Evolutionary conservation across 53 echinoderm and acorn worm species (phyloP).

Genomic region (Paracentrotus lividus): DNA sequence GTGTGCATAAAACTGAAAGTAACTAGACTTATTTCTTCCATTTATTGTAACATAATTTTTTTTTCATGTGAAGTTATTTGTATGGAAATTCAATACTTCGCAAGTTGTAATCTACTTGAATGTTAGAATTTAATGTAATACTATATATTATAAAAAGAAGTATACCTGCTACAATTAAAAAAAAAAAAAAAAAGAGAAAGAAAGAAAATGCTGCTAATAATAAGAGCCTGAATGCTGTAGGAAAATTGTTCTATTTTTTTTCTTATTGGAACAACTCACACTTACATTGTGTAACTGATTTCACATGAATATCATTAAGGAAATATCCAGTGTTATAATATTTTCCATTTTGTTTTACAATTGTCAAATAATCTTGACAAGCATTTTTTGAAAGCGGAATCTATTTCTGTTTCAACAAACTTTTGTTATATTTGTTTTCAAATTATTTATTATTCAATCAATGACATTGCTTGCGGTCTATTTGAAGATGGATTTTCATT

Average conservation of each 20-base stretch:
- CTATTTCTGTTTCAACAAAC: neutral
- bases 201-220: neutral
- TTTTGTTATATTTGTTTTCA: conserved; percentile 26
- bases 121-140: neutral
- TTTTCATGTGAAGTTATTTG: neutral
- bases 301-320: neutral
- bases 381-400: neutral
- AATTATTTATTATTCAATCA: conserved; percentile 21
- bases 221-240: neutral
- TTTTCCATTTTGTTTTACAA: too few species aligned
- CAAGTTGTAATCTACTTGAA: neutral
- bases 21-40: neutral
- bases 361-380: neutral
- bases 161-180: neutral
- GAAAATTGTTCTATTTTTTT: neutral
- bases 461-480: neutral
- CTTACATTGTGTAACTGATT: neutral
- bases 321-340: neutral
- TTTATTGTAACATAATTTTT: neutral
- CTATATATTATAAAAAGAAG: too few species aligned
- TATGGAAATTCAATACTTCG: neutral
- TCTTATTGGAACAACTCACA: neutral
- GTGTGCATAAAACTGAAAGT: conserved; percentile 3
- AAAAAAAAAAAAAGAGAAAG: neutral
- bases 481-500: neutral